Evolutionary conservation across 2,113 vertebrate species (phyloP).

Genomic region (Microcebus tavaratra): DNA sequence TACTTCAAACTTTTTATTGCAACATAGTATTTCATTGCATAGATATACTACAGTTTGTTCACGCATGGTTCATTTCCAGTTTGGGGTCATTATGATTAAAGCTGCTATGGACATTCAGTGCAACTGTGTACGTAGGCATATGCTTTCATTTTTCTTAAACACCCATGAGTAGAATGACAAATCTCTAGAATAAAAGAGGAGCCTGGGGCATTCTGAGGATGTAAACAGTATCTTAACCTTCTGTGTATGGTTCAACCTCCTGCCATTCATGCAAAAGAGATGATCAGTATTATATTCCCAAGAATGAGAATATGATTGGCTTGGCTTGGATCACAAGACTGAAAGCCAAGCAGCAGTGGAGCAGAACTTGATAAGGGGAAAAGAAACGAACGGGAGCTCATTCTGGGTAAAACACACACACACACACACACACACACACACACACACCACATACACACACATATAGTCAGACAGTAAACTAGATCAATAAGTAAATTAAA

Average conservation of each 20-base stretch:
- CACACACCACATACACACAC: too few species aligned
- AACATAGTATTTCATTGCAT: neutral
- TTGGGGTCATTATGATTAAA: neutral
- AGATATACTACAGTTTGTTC: neutral
- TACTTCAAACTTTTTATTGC: neutral
- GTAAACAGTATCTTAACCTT: neutral
- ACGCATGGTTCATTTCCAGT: neutral
- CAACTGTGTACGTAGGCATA: neutral
- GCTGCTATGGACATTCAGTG: neutral
- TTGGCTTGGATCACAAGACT: neutral
- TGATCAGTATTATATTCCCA: neutral
- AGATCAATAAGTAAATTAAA: neutral
- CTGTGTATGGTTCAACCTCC: neutral
- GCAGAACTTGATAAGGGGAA: neutral
- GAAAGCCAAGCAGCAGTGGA: neutral
- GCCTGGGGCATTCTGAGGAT: neutral
- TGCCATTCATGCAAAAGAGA: neutral
- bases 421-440: too few species aligned
- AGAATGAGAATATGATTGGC: neutral
- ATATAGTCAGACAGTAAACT: neutral
- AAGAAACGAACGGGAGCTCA: neutral
- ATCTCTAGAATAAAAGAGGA: neutral
- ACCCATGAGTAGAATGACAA: neutral
- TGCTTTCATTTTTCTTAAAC: neutral
- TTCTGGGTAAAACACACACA: neutral